phyloP scores from a whole-genome alignment of 2,113 vertebrate species.

The Equus quagga region DNA sequence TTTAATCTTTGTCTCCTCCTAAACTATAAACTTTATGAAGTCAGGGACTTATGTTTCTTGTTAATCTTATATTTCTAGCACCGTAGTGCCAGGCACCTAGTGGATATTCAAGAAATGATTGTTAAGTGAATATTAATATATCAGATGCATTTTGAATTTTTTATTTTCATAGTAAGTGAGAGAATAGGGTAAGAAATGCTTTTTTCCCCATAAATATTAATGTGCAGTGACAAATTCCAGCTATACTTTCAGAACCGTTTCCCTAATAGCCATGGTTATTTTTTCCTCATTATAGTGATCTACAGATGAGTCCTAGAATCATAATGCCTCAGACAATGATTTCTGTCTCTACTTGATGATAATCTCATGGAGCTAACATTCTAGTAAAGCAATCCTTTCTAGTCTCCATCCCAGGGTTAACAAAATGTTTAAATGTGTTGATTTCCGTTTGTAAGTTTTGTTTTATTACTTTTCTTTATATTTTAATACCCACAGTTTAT shows the following conservation, averaged over 20 bases:
- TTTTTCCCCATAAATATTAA: neutral
- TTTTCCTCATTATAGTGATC: neutral
- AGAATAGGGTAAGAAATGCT: neutral
- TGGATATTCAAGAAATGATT: neutral
- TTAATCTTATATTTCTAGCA: neutral
- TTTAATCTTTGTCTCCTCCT: neutral
- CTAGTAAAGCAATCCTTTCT: neutral
- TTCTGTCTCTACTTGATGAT: neutral
- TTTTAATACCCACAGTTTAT: neutral
- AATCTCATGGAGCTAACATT: neutral
- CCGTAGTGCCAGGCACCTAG: neutral
- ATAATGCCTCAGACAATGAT: neutral
- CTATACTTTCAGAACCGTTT: neutral
- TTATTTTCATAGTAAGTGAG: constrained; percentile 13
- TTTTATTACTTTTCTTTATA: neutral
- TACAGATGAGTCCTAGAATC: neutral
- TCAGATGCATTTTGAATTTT: neutral
- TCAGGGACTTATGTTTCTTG: neutral
- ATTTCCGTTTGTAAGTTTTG: constrained; percentile 5
- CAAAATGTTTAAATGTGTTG: neutral
- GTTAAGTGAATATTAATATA: neutral
- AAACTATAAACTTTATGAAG: neutral
- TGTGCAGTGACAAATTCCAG: neutral
- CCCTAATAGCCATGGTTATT: neutral
- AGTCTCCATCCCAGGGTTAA: neutral